Conservation (phyloP, 2,888 invertebrate genomes). For the Pandemis heparana region DNA sequence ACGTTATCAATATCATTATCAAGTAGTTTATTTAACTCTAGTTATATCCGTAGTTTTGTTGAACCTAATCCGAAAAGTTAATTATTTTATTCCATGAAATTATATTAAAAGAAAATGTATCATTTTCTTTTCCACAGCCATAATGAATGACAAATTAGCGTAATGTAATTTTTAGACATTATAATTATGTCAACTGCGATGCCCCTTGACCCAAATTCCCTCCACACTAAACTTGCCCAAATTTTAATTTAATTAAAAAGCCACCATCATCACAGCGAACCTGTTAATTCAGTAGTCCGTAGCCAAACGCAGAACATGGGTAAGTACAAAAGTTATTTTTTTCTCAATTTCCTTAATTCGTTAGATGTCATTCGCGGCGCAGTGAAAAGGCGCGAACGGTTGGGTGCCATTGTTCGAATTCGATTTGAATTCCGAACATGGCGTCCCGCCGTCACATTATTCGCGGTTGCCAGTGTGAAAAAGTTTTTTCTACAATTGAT, state of each 20-base stretch:
- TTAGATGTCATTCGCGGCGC: conserved; percentile 72
- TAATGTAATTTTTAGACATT: no score
- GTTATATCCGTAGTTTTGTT: no score
- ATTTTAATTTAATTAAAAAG: conserved; percentile 60
- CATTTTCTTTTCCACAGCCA: no score
- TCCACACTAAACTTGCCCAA: conserved; percentile 51
- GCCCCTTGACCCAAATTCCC: conserved; percentile 14
- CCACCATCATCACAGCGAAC: conserved; percentile 56
- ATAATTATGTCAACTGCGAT: no score
- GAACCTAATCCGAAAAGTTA: no score
- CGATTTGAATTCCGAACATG: conserved; percentile 77
- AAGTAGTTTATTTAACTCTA: no score
- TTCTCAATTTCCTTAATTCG: conserved; percentile 62
- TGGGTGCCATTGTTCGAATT: conserved; percentile 77
- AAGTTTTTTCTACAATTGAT: conserved; percentile 70
- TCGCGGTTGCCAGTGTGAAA: conserved; percentile 78
- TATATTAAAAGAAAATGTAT: no score
- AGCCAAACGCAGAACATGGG: conserved; percentile 58
- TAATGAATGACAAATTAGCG: no score
- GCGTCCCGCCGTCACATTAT: conserved; percentile 78
- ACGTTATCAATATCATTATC: no score
- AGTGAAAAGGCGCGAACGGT: conserved; percentile 72
- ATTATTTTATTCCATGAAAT: no score
- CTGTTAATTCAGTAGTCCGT: conserved; percentile 75
- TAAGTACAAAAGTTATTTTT: conserved; percentile 60